phyloP scores from a whole-genome alignment of 37 sponge, comb jelly and placozoan species.

The Spongilla lacustris region DNA sequence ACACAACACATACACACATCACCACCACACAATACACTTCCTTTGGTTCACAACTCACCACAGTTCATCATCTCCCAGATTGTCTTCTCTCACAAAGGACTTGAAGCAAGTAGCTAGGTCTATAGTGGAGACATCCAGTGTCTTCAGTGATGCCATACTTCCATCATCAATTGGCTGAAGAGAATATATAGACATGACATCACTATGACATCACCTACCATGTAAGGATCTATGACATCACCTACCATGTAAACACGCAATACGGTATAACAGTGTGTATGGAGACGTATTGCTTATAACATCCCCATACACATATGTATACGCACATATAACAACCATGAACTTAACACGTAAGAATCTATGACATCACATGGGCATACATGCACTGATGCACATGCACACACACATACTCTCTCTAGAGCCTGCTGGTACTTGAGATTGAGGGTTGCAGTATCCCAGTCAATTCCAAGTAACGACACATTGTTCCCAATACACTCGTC shows the following conservation, averaged over 20 bases:
- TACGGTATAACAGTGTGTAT: too few species aligned
- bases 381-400: background rate
- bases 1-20: too few species aligned
- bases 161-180: conserved; percentile 82
- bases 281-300: too few species aligned
- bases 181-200: background rate
- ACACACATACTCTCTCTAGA: conserved; percentile 79
- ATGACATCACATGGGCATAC: too few species aligned
- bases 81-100: conserved; percentile 92
- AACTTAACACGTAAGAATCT: too few species aligned
- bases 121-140: conserved; percentile 75
- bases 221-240: background rate
- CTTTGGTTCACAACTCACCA: conserved; percentile 65
- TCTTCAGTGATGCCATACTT: conserved; percentile 68
- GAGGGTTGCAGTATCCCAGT: conserved; percentile 89
- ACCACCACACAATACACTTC: too few species aligned
- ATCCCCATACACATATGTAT: too few species aligned
- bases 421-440: conserved; percentile 91
- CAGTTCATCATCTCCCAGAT: conserved; percentile 93
- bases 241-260: background rate
- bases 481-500: conserved; percentile 33
- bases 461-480: conserved; percentile 82
- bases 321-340: too few species aligned
- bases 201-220: background rate
- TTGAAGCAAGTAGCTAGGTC: conserved; percentile 88